These are phyloP conservation scores for Oreocharis arfaki DNA, from an alignment of 2,113 vertebrate genomes.

Conservation along the genomic window DNA sequence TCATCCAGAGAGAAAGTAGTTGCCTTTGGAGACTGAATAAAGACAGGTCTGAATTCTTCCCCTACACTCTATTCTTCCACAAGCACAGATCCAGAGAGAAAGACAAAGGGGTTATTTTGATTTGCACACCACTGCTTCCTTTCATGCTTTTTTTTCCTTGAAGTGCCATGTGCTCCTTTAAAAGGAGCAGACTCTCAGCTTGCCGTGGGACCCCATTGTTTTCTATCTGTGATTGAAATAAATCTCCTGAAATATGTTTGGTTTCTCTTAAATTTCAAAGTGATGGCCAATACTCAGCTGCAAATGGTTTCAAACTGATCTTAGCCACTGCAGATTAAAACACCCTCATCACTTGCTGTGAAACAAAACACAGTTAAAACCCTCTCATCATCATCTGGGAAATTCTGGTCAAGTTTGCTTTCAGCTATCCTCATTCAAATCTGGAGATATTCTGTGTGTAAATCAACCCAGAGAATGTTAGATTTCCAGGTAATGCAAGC, in stretches of 20 bases:
- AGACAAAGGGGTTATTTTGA: slow-evolving; percentile 18
- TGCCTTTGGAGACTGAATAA: not conserved
- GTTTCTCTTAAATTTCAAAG: slow-evolving; percentile 23
- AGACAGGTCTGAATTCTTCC: slow-evolving; percentile 22
- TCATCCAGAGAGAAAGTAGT: not conserved
- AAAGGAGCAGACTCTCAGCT: not conserved
- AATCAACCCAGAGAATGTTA: not conserved
- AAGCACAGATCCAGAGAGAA: not conserved
- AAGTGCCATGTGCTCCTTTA: not conserved
- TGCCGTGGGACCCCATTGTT: not conserved
- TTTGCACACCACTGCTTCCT: slow-evolving; percentile 29
- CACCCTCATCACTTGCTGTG: not conserved
- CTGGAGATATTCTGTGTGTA: not conserved
- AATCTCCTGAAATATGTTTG: not conserved
- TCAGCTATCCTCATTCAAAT: not conserved
- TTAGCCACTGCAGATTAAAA: not conserved
- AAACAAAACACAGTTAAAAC: not conserved
- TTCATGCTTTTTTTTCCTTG: not conserved
- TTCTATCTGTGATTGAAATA: not conserved
- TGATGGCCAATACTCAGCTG: not conserved
- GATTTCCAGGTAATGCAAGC: not conserved
- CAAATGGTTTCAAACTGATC: not conserved
- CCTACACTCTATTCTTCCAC: slow-evolving; percentile 14
- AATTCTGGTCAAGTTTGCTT: not conserved
- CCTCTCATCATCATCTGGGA: not conserved